These are phyloP conservation scores for Zaprionus bogoriensis DNA, from an alignment of 2,888 invertebrate genomes.

Conservation along the genomic window DNA sequence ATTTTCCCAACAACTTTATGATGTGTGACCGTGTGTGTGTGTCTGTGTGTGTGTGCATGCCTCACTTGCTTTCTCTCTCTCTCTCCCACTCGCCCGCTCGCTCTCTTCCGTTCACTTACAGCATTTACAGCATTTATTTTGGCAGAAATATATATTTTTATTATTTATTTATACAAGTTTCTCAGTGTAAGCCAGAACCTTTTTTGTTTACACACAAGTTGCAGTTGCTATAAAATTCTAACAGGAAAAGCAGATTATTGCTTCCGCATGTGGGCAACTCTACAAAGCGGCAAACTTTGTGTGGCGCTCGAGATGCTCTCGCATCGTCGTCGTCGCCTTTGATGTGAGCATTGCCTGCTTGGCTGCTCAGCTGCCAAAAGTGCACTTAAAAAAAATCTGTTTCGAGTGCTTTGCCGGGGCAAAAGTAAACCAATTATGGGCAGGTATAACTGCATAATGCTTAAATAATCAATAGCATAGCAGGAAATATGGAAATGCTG, in stretches of 20 bases:
- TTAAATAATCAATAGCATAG: not conserved
- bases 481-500: slow-evolving; percentile 3
- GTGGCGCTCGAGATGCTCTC: not conserved
- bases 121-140: slow-evolving; percentile 50
- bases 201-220: slow-evolving; percentile 37
- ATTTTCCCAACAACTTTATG: slow-evolving; percentile 60
- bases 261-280: slow-evolving; percentile 53
- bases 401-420: slow-evolving; percentile 11
- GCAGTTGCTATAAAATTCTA: slow-evolving; percentile 42
- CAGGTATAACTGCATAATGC: not conserved
- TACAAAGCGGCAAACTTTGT: slow-evolving; percentile 24
- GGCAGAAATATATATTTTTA: slow-evolving; percentile 18
- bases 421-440: slow-evolving; percentile 36
- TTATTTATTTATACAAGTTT: slow-evolving; percentile 48
- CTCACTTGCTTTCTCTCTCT: not conserved
- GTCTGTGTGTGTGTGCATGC: not conserved
- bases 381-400: slow-evolving; percentile 45
- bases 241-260: slow-evolving; percentile 67
- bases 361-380: slow-evolving; percentile 23
- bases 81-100: not conserved
- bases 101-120: slow-evolving; percentile 25
- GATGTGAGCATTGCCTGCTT: slow-evolving; percentile 7
- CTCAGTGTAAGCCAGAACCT: slow-evolving; percentile 19
- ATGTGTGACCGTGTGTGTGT: slow-evolving; percentile 51
- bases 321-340: slow-evolving; percentile 1